Evolutionary conservation across 2,888 invertebrate genomes (phyloP).

Genomic region (Bombyx huttoni): DNA sequence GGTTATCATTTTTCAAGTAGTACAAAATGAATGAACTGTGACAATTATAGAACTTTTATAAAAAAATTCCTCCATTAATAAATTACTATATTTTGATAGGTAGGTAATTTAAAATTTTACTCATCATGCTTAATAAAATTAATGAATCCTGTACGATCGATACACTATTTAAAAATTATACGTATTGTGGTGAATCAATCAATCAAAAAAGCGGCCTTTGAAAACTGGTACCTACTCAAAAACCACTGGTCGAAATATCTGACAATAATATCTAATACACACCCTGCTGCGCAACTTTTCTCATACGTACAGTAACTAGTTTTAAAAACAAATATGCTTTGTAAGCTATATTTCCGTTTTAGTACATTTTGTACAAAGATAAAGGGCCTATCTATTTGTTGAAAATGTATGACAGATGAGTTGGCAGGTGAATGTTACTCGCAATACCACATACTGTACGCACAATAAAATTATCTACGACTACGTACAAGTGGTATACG

Average conservation of each 20-base stretch:
- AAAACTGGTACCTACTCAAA: not conserved
- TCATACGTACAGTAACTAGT: not conserved
- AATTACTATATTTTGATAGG: not conserved
- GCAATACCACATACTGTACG: not conserved
- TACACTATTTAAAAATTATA: not conserved
- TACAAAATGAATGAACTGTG: not conserved
- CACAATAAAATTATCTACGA: not conserved
- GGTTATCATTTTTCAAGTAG: too few relatives aligned
- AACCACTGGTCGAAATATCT: not conserved
- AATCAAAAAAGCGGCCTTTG: not conserved
- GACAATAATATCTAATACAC: not conserved
- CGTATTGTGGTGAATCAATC: not conserved
- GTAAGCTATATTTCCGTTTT: conserved; percentile 7
- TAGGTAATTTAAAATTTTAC: not conserved
- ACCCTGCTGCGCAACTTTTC: not conserved
- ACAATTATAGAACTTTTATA: not conserved
- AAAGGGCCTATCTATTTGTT: not conserved
- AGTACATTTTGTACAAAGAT: not conserved
- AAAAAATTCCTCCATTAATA: not conserved
- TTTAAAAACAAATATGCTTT: too few relatives aligned
- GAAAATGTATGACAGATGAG: conserved; percentile 5
- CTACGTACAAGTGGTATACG: conserved; percentile 22
- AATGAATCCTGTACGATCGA: not conserved
- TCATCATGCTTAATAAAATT: not conserved
- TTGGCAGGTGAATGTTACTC: not conserved